These are phyloP conservation scores for Platycheirus albimanus DNA, from an alignment of 2,888 invertebrate genomes.

Conservation along the genomic window DNA sequence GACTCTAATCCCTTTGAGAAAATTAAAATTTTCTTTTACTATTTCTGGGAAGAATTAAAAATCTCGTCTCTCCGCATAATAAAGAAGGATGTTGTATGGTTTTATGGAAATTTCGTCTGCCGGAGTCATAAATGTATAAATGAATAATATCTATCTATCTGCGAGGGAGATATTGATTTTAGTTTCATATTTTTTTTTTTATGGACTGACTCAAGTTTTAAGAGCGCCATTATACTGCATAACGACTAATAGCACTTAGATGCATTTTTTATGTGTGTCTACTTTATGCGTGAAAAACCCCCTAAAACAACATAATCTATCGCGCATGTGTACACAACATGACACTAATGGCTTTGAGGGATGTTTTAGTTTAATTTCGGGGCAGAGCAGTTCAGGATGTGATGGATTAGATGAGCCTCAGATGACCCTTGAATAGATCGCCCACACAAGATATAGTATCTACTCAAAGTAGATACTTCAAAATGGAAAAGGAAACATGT, in stretches of 20 bases:
- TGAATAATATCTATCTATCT: too few species aligned
- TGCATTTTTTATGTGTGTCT: not conserved
- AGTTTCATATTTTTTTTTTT: constrained; percentile 27
- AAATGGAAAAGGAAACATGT: constrained; percentile 33
- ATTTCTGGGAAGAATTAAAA: constrained; percentile 60
- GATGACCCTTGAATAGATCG: constrained; percentile 35
- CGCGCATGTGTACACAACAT: constrained; percentile 36
- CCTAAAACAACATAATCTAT: not conserved
- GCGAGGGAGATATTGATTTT: not conserved
- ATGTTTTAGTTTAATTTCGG: constrained; percentile 25
- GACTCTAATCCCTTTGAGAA: constrained; percentile 54
- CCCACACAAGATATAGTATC: constrained; percentile 25
- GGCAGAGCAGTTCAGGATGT: constrained; percentile 24
- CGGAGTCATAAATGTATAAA: constrained; percentile 40
- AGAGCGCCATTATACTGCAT: constrained; percentile 19
- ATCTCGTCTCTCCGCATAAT: constrained; percentile 21
- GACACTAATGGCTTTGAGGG: constrained; percentile 42
- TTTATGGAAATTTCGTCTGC: constrained; percentile 49
- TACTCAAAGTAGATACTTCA: too few species aligned
- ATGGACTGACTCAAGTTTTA: constrained; percentile 36
- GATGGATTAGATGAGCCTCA: constrained; percentile 6
- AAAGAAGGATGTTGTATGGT: constrained; percentile 24
- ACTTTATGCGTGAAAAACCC: constrained; percentile 4
- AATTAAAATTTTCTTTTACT: constrained; percentile 44
- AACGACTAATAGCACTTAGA: not conserved